A percentile compares a stretch with the other conserved stretches of the same genome.
Evolutionary conservation across 2,888 invertebrate genomes (phyloP).

Genomic region (Dicranocentrus wangi): DNA sequence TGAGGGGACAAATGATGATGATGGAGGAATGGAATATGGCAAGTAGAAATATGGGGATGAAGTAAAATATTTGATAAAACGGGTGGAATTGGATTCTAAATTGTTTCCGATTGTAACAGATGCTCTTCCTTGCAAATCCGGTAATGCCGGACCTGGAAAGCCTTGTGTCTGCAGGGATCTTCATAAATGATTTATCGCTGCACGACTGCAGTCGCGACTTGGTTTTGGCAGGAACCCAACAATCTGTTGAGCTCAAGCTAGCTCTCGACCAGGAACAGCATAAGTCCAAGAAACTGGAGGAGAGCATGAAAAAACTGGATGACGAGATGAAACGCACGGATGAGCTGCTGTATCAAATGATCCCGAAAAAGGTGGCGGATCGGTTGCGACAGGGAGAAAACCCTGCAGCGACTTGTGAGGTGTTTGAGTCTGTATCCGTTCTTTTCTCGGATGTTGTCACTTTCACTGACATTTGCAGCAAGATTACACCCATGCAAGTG

Average conservation of each 20-base stretch:
- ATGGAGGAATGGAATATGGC: constrained; percentile 97
- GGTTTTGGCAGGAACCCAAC: constrained; percentile 96
- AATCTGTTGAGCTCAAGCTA: constrained; percentile 95
- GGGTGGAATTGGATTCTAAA: neutral
- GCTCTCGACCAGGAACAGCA: constrained; percentile 97
- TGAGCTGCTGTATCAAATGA: constrained; percentile 97
- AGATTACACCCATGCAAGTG: constrained; percentile 97
- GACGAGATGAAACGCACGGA: constrained; percentile 97
- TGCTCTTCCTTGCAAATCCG: constrained; percentile 85
- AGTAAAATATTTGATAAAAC: neutral
- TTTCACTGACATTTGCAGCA: constrained; percentile 96
- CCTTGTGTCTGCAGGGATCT: constrained; percentile 92
- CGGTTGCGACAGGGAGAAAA: constrained; percentile 93
- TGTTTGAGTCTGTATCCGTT: constrained; percentile 96
- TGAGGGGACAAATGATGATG: constrained; percentile 95
- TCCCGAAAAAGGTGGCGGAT: constrained; percentile 97
- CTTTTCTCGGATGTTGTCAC: constrained; percentile 98
- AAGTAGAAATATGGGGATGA: neutral
- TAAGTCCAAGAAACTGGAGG: constrained; percentile 95
- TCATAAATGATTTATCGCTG: constrained; percentile 98
- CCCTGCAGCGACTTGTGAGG: constrained; percentile 97
- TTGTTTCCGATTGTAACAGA: constrained; percentile 74
- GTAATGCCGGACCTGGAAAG: constrained; percentile 79
- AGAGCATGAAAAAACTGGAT: constrained; percentile 95
- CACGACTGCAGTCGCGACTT: constrained; percentile 98